Percentiles rank a stretch among this genome's conserved stretches.
These are phyloP conservation scores for Sinodicranocentrus sp. DNA, from an alignment of 2,888 invertebrate species.

Conservation along the genomic window DNA sequence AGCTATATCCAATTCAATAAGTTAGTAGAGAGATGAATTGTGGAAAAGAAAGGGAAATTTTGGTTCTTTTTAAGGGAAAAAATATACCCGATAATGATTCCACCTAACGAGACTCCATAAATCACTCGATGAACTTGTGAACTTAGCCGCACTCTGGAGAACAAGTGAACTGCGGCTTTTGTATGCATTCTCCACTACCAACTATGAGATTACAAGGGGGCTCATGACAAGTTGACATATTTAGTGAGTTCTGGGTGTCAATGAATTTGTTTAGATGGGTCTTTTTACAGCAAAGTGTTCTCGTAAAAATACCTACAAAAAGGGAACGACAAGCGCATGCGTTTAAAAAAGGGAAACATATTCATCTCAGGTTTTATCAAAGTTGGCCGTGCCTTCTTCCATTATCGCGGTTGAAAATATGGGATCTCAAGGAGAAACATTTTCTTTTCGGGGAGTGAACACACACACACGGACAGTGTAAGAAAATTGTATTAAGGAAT, in stretches of 20 bases:
- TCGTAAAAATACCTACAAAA: no score
- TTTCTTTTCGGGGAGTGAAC: neutral
- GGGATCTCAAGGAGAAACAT: constrained; percentile 27
- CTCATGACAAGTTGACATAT: constrained; percentile 66
- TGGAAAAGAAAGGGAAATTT: no score
- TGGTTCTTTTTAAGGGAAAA: no score
- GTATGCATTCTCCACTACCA: no score
- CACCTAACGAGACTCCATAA: constrained; percentile 54
- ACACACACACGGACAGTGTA: no score
- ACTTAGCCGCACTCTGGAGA: constrained; percentile 11
- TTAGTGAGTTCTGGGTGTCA: constrained; percentile 64
- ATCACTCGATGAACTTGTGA: constrained; percentile 54
- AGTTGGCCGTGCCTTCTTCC: constrained; percentile 31
- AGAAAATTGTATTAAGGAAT: no score
- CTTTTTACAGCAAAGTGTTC: constrained; percentile 29
- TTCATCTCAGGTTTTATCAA: neutral
- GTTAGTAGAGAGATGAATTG: no score
- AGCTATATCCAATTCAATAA: no score
- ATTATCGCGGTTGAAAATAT: constrained; percentile 39
- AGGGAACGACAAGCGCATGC: no score
- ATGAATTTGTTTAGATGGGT: constrained; percentile 61
- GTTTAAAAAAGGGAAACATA: neutral
- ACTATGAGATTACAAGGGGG: constrained; percentile 39
- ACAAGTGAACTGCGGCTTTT: no score
- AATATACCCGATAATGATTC: constrained; percentile 42